Evolutionary conservation across 2,113 vertebrate species (phyloP).

Genomic region (Bubo scandiacus): DNA sequence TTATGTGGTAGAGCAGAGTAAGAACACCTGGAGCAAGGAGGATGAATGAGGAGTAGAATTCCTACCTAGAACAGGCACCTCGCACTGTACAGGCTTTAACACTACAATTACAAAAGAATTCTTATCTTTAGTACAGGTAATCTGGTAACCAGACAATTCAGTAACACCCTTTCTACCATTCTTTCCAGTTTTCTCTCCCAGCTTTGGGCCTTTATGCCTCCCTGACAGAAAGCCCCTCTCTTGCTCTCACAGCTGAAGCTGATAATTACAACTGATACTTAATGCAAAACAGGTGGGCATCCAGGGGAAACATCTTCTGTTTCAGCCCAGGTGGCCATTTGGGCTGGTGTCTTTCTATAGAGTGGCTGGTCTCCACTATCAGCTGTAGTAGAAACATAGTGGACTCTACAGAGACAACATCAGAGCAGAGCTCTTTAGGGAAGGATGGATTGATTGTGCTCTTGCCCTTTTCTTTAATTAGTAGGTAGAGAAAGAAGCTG

Average conservation of each 20-base stretch:
- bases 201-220: not conserved
- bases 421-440: not conserved
- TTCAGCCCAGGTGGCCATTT: accelerated
- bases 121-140: not conserved
- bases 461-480: not conserved
- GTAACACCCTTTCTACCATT: not conserved
- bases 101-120: not conserved
- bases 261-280: not conserved
- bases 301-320: too few relatives aligned
- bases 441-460: not conserved
- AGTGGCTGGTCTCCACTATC: accelerated
- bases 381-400: accelerated
- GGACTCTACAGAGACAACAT: too few relatives aligned
- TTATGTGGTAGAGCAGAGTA: not conserved
- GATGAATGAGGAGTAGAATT: not conserved
- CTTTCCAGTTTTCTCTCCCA: not conserved
- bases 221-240: not conserved
- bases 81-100: not conserved
- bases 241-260: not conserved
- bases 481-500: not conserved
- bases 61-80: not conserved
- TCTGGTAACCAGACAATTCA: not conserved
- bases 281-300: not conserved
- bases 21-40: not conserved
- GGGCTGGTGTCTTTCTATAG: accelerated